Evolutionary conservation across 1,140 invertebrate species (phyloP), one percentile per base, ranked within the genome.

Genomic region (Drosophila takahashii): DNA sequence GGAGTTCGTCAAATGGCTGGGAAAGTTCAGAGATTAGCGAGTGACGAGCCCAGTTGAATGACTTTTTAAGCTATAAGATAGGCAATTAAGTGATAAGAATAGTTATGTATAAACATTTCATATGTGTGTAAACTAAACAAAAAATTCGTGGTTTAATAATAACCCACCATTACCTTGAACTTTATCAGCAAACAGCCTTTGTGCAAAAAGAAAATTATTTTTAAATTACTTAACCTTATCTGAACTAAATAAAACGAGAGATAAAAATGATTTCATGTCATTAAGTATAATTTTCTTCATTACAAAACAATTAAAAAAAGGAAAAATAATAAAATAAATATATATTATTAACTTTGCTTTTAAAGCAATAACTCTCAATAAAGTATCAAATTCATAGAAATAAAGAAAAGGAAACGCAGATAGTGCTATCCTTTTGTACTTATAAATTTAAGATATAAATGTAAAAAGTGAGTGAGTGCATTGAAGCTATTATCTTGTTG

Each of bases 1-100:
- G 11, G 62, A 79, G 16, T 87, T 87, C 26, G 50, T 87, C 9
- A 45, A 44, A 5, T 87, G 83, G 83, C 32, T 87, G 51, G 70
- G 69, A n/a, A 62, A 67, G 26, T 64, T 81, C 27, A 15, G 45
- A 44, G 48, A 78, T 56, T 78, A 53, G 53, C 27, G 11, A 26
- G 18, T 26, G 29, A 42, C 13, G 29, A 1, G 32, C 9, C 16
- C 10, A 26, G n/a, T 16, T 15, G 22, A 59, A 59, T 18, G 29
- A 51, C 27, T 27, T 22, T 45, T 44, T 47, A 32, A 41, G 8
- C 16, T 29, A 11, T 53, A 41, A 22, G 27, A n/a, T 32, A 4
- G 27, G 16, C 9, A 26, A 48, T 36, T 39, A 29, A n/a, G 15
- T 61, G 69, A 64, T 74, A 74, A 74, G 50, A 36, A 50, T 7